phyloP scores from a whole-genome alignment of 1,140 invertebrate species.

The Anastatus disparis region DNA sequence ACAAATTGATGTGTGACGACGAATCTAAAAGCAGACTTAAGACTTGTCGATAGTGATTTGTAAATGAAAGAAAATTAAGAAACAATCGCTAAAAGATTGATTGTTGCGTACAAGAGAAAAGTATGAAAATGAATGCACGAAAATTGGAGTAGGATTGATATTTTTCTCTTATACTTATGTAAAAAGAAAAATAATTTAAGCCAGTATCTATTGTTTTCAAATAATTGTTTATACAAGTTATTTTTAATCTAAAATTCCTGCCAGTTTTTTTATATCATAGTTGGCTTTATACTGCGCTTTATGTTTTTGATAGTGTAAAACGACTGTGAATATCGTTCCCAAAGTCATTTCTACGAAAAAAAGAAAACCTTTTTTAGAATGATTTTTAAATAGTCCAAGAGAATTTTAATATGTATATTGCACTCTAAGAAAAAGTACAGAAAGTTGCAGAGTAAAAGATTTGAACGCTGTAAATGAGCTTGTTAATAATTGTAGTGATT shows the following conservation, averaged over 20 bases:
- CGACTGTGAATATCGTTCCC: conserved; percentile 12
- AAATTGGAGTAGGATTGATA: background rate
- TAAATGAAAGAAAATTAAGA: conserved; percentile 24
- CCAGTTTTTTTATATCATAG: background rate
- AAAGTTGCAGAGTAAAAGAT: background rate
- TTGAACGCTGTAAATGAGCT: conserved; percentile 16
- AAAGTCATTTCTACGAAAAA: conserved; percentile 23
- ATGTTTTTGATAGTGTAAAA: conserved; percentile 4
- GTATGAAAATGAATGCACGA: background rate
- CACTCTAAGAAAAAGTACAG: background rate
- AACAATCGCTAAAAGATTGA: background rate
- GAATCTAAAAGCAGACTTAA: conserved; percentile 23
- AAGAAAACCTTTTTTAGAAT: background rate
- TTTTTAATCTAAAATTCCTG: conserved; percentile 12
- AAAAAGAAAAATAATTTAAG: conserved; percentile 11
- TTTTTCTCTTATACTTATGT: background rate
- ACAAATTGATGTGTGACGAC: conserved; percentile 66
- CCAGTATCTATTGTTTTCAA: conserved; percentile 22
- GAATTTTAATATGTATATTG: background rate
- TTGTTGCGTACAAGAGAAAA: background rate
- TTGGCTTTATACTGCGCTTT: background rate
- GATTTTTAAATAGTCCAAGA: background rate
- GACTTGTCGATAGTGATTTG: conserved; percentile 28
- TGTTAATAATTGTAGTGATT: conserved; percentile 9
- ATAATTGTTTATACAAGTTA: conserved; percentile 10